phyloP scores from a whole-genome alignment of 1,140 invertebrate genomes.

The Scaptomyza hsui region DNA sequence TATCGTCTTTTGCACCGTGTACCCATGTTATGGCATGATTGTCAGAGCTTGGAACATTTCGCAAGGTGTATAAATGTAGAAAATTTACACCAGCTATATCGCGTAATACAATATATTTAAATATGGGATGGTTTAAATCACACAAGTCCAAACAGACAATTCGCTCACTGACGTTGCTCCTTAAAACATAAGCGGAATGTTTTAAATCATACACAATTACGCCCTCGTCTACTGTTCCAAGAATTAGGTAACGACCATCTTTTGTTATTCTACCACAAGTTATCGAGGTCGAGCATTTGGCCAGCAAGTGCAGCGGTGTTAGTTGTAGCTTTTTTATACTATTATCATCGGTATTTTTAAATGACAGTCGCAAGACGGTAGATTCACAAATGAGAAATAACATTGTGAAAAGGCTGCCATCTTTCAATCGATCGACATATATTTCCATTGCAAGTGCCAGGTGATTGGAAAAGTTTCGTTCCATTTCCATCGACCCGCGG shows the following conservation, averaged over 20 bases:
- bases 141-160: conserved; percentile 75
- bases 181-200: conserved; percentile 36
- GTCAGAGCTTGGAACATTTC: conserved; percentile 1
- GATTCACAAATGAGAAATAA: conserved; percentile 57
- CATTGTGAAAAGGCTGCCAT: conserved; percentile 20
- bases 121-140: conserved; percentile 41
- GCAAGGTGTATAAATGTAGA: conserved; percentile 62
- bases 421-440: conserved; percentile 24
- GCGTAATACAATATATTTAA: conserved; percentile 74
- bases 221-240: conserved; percentile 64
- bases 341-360: conserved; percentile 11
- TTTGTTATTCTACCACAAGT: conserved; percentile 63
- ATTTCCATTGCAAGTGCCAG: conserved; percentile 28
- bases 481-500: conserved; percentile 23
- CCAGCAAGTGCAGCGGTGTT: conserved; percentile 30
- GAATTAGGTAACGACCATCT: conserved; percentile 61
- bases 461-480: conserved; percentile 21
- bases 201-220: conserved; percentile 67
- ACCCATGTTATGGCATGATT: conserved; percentile 52
- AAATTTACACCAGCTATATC: conserved; percentile 55
- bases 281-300: conserved; percentile 32
- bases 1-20: conserved; percentile 43
- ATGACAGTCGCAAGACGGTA: conserved; percentile 42
- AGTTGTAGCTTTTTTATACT: not conserved
- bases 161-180: conserved; percentile 74